Conservation (phyloP, 2,113 vertebrate species). For the Brienomyrus brachyistius region DNA sequence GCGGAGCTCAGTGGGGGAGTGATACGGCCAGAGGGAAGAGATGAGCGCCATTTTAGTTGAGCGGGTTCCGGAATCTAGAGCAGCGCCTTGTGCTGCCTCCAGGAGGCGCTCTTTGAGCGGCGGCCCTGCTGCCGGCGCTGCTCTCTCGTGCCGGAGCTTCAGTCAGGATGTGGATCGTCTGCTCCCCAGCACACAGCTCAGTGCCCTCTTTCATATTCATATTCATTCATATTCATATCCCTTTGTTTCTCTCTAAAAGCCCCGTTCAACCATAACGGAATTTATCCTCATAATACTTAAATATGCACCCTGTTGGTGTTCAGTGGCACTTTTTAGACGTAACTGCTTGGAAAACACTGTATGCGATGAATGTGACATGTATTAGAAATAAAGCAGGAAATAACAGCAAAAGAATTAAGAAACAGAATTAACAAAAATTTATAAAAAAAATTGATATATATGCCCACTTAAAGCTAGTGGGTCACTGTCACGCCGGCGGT, state of each 20-base stretch:
- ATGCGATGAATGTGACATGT: neutral
- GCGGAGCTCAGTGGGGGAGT: neutral
- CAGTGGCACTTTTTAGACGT: neutral
- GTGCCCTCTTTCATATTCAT: conserved; percentile 2
- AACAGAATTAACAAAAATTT: neutral
- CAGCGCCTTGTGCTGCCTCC: neutral
- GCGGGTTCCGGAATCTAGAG: neutral
- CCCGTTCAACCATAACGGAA: neutral
- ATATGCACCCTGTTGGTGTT: neutral
- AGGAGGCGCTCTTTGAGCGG: neutral
- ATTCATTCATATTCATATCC: neutral
- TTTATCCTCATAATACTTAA: neutral
- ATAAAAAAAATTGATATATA: no score
- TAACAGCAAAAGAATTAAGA: neutral
- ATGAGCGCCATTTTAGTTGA: neutral
- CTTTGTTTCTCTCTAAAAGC: conserved; percentile 2
- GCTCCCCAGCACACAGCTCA: neutral
- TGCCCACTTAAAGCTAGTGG: neutral
- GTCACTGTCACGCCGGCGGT: neutral
- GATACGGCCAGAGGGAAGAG: neutral
- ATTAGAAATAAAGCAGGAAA: neutral
- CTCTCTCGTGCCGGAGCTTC: neutral
- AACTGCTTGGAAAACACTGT: neutral
- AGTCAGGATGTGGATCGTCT: neutral
- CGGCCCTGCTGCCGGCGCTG: neutral